phyloP scores from a whole-genome alignment of 2,113 vertebrate genomes.

The Megaleporinus macrocephalus region DNA sequence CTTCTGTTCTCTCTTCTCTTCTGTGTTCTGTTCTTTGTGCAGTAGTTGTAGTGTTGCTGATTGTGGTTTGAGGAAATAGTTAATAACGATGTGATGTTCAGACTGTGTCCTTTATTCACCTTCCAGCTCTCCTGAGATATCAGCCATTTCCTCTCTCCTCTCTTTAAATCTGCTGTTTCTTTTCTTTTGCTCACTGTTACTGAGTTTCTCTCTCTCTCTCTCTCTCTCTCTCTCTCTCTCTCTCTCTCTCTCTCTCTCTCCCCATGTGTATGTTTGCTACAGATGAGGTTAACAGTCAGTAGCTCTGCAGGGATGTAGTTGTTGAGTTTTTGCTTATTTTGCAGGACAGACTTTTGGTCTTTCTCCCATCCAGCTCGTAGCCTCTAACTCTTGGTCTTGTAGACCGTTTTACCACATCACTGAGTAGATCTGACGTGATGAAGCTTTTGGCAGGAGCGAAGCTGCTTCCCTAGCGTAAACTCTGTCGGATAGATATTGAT shows the following conservation, averaged over 20 bases:
- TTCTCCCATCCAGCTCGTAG: too few relatives aligned
- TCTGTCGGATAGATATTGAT: too few relatives aligned
- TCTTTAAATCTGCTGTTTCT: neutral
- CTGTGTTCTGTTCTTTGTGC: neutral
- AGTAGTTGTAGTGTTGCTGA: constrained; percentile 12
- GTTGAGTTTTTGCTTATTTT: neutral
- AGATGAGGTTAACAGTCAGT: constrained; percentile 23
- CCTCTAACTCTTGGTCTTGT: too few relatives aligned
- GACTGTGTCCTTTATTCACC: neutral
- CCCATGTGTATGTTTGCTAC: too few relatives aligned
- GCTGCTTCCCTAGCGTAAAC: neutral
- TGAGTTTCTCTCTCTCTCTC: neutral
- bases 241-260: neutral
- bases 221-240: neutral
- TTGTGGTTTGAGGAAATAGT: neutral
- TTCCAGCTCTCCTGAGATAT: neutral
- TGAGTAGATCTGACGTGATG: neutral
- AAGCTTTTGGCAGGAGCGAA: constrained; percentile 3
- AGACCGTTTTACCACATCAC: neutral
- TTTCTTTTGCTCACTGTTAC: neutral
- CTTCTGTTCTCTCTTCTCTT: too few relatives aligned
- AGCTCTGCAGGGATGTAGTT: constrained; percentile 13
- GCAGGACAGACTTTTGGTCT: neutral
- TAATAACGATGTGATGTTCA: neutral
- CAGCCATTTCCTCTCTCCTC: neutral